Base-by-base conservation (phyloP, 1,140 invertebrate species). In the Hylyphantes graminicola region DNA sequence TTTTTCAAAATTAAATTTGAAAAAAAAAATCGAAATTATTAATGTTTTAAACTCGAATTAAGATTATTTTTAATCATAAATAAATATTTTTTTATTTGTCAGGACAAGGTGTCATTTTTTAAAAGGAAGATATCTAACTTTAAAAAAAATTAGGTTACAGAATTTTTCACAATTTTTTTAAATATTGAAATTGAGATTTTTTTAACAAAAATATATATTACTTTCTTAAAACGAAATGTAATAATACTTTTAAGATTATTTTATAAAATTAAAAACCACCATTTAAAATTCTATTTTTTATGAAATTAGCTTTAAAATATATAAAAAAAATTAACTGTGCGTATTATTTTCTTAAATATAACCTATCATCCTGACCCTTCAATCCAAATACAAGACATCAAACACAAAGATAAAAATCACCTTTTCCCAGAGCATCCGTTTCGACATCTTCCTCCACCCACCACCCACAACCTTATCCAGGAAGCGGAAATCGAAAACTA, bases 401-500 rank as follows among this genome's bases (percentile, higher is more conserved):
- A 59, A 59, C 35, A 35, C 35, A 35, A 35, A 35, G 35, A 35
- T 35, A 35, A 35, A 35, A 35, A 35, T 35, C 35, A 35, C 35
- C 35, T 35, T 35, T 35, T 35, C 35, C 35, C 35, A 35, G 35
- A 35, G 35, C 35, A 35, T 35, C 35, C 35, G 35, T 35, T 35
- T 5, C 1, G 35, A 35, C 35, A 35, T 35, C 35, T 35, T 5
- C 35, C 2, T 35, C 35, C 35, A 5, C 35, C 35, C 35, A 35
- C 35, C 35, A 53, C 54, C 54, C n/a, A 15, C 50, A 70, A 53
- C 68, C 19, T 6, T 21, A 74, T 10, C 59, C 74, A 76, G 74
- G 74, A 76, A 76, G 74, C 35, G 74, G 74, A 76, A 76, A 76
- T 76, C 21, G 21, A 57, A 76, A 61, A 17, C n/a, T 57, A 63